Conservation (phyloP, 2,888 invertebrate genomes). For the Drosophila setosimentum region DNA sequence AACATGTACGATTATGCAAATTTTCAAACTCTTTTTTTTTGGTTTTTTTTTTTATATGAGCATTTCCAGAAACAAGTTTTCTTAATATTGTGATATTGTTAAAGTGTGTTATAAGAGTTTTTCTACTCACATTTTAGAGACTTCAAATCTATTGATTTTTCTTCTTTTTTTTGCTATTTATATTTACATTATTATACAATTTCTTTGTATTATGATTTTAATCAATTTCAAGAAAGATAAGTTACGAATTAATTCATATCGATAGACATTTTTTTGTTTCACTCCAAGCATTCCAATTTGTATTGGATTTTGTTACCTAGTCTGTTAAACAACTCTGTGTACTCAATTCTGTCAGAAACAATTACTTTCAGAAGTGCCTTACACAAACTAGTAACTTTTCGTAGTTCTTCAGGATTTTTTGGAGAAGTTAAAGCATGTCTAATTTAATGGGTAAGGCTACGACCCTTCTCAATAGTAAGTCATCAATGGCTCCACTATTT, state of each 20-base stretch:
- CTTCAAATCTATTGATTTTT: not conserved
- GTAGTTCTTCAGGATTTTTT: not conserved
- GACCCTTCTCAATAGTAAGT: constrained; percentile 55
- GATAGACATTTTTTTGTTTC: constrained; percentile 16
- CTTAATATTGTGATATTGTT: not conserved
- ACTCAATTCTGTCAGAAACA: constrained; percentile 11
- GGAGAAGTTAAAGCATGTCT: constrained; percentile 43
- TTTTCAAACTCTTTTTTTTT: constrained; percentile 47
- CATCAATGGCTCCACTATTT: not conserved
- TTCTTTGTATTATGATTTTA: not conserved
- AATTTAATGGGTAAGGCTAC: constrained; percentile 35
- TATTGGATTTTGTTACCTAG: not conserved
- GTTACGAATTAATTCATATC: not conserved
- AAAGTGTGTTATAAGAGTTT: not conserved
- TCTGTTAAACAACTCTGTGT: constrained; percentile 19
- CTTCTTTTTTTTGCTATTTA: not conserved
- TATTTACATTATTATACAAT: not conserved
- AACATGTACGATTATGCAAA: constrained; percentile 68
- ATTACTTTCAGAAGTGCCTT: constrained; percentile 12
- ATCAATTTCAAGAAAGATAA: not conserved
- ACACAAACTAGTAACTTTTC: constrained; percentile 9
- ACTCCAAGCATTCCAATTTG: constrained; percentile 19
- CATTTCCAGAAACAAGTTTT: constrained; percentile 27
- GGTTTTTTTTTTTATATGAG: constrained; percentile 26
- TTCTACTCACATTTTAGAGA: not conserved